These are phyloP conservation scores for Pseudomugil gertrudae DNA, from an alignment of 2,797 vertebrate species.

Conservation along the genomic window DNA sequence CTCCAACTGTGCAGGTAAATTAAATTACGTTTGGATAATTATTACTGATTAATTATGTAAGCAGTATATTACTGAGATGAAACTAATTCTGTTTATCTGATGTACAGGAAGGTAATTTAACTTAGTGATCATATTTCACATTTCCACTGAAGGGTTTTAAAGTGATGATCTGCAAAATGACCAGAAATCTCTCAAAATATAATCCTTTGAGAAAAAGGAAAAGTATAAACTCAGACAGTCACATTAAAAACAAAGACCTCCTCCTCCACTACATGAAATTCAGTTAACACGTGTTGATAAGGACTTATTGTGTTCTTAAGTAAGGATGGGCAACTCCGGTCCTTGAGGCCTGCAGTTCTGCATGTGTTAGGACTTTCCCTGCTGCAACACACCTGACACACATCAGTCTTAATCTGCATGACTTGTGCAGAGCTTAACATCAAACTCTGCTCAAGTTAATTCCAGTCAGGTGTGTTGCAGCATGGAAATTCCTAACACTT, in stretches of 20 bases:
- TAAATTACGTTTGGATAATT: constrained; percentile 8
- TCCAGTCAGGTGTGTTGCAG: too few species aligned
- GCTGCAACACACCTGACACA: too few species aligned
- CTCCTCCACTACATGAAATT: background rate
- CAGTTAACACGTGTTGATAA: background rate
- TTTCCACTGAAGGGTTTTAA: background rate
- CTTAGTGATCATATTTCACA: background rate
- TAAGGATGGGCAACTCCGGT: too few species aligned
- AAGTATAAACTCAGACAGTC: background rate
- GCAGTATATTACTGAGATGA: background rate
- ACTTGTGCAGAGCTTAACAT: too few species aligned
- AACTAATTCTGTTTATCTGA: background rate
- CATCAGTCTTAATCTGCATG: too few species aligned
- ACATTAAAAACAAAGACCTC: background rate
- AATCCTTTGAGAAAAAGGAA: too few species aligned
- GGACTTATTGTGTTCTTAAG: constrained; percentile 6
- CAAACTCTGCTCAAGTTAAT: too few species aligned
- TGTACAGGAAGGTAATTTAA: constrained; percentile 9
- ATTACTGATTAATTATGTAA: constrained; percentile 1
- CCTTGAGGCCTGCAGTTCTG: too few species aligned
- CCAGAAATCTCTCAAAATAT: background rate
- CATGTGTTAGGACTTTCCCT: too few species aligned
- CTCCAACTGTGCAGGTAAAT: background rate
- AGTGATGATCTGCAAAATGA: background rate
- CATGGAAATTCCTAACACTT: too few species aligned